Conservation (phyloP, 2,113 vertebrate species). For the Malurus melanocephalus region DNA sequence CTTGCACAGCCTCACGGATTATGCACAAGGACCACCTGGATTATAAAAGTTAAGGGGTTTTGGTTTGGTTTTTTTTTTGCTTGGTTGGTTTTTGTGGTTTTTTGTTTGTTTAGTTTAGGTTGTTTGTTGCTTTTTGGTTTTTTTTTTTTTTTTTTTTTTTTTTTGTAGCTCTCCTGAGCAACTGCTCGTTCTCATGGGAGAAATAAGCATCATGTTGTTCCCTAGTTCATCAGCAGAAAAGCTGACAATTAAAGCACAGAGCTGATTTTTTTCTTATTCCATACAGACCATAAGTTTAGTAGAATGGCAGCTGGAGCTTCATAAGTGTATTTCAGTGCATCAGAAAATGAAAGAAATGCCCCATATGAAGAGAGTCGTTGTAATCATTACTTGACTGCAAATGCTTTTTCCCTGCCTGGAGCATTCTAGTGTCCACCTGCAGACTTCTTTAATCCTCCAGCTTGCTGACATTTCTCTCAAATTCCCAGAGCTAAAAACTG, state of each 20-base stretch:
- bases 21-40: background rate
- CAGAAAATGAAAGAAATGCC: background rate
- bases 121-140: background rate
- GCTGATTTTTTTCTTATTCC: background rate
- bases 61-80: background rate
- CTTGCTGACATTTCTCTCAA: background rate
- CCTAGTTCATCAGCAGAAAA: background rate
- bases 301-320: background rate
- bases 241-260: background rate
- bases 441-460: background rate
- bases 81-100: background rate
- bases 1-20: background rate
- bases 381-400: background rate
- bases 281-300: background rate
- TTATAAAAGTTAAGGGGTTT: background rate
- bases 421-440: background rate
- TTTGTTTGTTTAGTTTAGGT: background rate
- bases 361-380: background rate
- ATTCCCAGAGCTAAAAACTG: background rate
- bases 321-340: background rate
- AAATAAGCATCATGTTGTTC: background rate
- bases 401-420: background rate
- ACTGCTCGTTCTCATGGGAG: background rate
- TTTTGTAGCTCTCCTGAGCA: background rate
- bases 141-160: background rate